These are phyloP conservation scores for Phaethon lepturus DNA, from an alignment of 2,113 vertebrate genomes.

Conservation along the genomic window DNA sequence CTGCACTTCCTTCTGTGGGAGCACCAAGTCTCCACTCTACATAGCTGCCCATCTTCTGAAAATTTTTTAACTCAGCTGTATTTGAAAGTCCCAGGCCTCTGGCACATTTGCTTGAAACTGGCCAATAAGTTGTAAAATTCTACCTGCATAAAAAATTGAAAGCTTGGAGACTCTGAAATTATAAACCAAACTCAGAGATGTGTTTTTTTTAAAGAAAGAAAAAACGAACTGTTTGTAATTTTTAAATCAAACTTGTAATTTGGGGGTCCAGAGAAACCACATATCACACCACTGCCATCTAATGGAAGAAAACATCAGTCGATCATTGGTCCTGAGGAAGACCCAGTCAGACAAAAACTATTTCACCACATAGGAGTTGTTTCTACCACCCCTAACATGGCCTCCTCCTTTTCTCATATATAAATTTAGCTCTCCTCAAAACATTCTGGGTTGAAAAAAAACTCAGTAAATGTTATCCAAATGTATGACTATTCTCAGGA, in stretches of 20 bases:
- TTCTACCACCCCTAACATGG: not conserved
- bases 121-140: not conserved
- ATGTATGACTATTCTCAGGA: not conserved
- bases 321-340: not conserved
- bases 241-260: not conserved
- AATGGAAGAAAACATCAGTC: slow-evolving; percentile 45
- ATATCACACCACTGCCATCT: slow-evolving; percentile 63
- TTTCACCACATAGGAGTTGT: not conserved
- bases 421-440: slow-evolving; percentile 2
- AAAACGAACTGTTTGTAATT: not conserved
- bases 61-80: not conserved
- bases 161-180: not conserved
- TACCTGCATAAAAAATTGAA: not conserved
- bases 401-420: not conserved
- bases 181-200: not conserved
- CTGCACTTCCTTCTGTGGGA: fast-evolving
- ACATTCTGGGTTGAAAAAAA: not conserved
- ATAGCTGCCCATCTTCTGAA: not conserved
- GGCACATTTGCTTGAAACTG: not conserved
- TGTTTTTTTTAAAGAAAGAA: not conserved
- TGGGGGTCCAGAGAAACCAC: slow-evolving; percentile 17
- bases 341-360: not conserved
- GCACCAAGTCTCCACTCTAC: not conserved
- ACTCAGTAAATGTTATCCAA: not conserved
- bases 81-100: not conserved